These are phyloP conservation scores for Galerucella calmariensis DNA, from an alignment of 2,888 invertebrate genomes.

Conservation along the genomic window DNA sequence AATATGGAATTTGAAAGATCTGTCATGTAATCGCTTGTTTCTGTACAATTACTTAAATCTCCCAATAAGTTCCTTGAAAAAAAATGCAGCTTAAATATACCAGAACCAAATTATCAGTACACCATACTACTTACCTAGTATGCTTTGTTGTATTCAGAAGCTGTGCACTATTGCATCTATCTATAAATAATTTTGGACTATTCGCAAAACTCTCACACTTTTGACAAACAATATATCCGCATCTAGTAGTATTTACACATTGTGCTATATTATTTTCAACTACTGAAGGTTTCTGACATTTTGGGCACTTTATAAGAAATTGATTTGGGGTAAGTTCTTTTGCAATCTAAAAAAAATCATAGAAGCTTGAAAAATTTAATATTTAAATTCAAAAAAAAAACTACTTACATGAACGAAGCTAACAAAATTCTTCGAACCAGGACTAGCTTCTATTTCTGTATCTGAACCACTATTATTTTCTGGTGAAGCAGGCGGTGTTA, in stretches of 20 bases:
- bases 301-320: slow-evolving; percentile 57
- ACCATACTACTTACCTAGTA: slow-evolving; percentile 12
- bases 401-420: slow-evolving; percentile 50
- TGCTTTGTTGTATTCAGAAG: slow-evolving; percentile 29
- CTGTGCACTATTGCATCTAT: slow-evolving; percentile 55
- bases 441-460: slow-evolving; percentile 42
- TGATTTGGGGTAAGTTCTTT: slow-evolving; percentile 54
- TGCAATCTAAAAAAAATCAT: slow-evolving; percentile 48
- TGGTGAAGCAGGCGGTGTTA: slow-evolving; percentile 57
- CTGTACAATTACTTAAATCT: slow-evolving; percentile 47
- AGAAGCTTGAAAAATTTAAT: not conserved
- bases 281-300: slow-evolving; percentile 56
- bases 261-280: slow-evolving; percentile 59
- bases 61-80: slow-evolving; percentile 39
- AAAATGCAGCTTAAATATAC: not conserved
- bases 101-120: not conserved
- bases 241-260: slow-evolving; percentile 55
- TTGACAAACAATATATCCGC: slow-evolving; percentile 60
- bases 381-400: slow-evolving; percentile 3
- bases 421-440: slow-evolving; percentile 46
- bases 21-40: slow-evolving; percentile 41
- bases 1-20: slow-evolving; percentile 42
- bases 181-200: slow-evolving; percentile 58
- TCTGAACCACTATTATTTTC: slow-evolving; percentile 44
- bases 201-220: slow-evolving; percentile 58